Evolutionary conservation across 1,140 invertebrate species (phyloP).

Genomic region (Aleiodes sp.): DNA sequence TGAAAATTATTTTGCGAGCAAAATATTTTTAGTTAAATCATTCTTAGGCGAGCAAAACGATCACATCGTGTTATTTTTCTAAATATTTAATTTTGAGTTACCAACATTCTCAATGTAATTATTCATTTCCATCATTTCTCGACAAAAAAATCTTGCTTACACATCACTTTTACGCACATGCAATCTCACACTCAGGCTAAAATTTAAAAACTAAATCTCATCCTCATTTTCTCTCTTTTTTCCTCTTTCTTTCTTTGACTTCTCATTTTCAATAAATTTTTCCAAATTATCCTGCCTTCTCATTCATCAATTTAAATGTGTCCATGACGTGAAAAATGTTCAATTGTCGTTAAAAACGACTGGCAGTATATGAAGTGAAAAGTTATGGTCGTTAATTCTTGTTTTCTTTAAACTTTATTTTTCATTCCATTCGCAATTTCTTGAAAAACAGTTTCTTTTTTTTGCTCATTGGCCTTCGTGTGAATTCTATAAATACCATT

Average conservation of each 20-base stretch:
- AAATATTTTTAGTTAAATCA: background rate
- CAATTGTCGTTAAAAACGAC: slow-evolving; percentile 11
- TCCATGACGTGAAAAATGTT: slow-evolving; percentile 20
- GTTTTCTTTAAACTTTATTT: background rate
- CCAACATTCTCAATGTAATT: too few species aligned
- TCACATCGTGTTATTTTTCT: slow-evolving; percentile 12
- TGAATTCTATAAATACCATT: slow-evolving; percentile 43
- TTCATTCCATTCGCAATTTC: background rate
- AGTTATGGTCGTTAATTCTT: background rate
- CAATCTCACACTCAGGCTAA: slow-evolving; percentile 12
- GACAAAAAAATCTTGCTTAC: too few species aligned
- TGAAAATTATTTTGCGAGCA: background rate
- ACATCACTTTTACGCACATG: background rate
- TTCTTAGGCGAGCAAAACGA: slow-evolving; percentile 11
- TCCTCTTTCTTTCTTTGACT: slow-evolving; percentile 23
- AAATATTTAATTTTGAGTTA: background rate
- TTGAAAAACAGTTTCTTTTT: background rate
- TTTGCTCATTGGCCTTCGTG: background rate
- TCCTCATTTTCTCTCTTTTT: slow-evolving; percentile 13
- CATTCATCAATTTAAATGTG: too few species aligned
- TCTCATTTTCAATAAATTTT: slow-evolving; percentile 23
- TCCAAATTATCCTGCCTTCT: background rate
- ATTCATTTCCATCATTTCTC: background rate
- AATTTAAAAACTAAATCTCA: slow-evolving; percentile 3
- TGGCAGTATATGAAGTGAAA: slow-evolving; percentile 21